A percentile compares a stretch with the other conserved stretches of the same genome.
Evolutionary conservation across 1,140 invertebrate species (phyloP).

Genomic region (Chionoecetes opilio): DNA sequence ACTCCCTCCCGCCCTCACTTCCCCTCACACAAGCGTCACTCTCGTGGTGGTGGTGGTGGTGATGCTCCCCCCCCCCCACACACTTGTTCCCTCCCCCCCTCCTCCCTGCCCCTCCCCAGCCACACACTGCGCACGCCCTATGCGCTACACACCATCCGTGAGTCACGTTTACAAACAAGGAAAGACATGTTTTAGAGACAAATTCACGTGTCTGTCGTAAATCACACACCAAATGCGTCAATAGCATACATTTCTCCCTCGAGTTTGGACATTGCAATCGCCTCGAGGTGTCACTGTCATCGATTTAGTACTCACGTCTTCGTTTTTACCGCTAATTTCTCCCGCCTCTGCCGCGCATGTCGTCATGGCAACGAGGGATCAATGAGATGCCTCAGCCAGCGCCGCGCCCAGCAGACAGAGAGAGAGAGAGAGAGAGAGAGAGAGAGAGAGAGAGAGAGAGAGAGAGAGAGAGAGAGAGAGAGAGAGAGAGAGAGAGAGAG

Average conservation of each 20-base stretch:
- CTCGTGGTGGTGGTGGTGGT: background rate
- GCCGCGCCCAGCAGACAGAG: background rate
- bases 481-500: too few relatives aligned
- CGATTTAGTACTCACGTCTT: too few relatives aligned
- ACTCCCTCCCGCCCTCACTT: constrained; percentile 4
- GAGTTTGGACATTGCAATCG: too few relatives aligned
- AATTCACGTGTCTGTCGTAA: too few relatives aligned
- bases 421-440: constrained; percentile 27
- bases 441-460: constrained; percentile 27
- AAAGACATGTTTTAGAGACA: too few relatives aligned
- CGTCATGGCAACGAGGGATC: background rate
- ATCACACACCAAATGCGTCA: too few relatives aligned
- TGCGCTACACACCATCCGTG: background rate
- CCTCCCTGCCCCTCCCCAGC: background rate
- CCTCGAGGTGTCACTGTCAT: too few relatives aligned
- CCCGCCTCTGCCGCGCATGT: background rate
- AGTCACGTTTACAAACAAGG: background rate
- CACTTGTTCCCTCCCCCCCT: background rate
- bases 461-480: background rate
- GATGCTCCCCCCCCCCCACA: background rate
- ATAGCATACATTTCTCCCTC: too few relatives aligned
- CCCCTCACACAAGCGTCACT: background rate
- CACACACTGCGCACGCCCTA: background rate
- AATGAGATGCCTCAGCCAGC: background rate
- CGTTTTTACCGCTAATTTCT: background rate